Base-by-base conservation (phyloP, 2,888 invertebrate species). In the Phrixothrix hirtus region DNA sequence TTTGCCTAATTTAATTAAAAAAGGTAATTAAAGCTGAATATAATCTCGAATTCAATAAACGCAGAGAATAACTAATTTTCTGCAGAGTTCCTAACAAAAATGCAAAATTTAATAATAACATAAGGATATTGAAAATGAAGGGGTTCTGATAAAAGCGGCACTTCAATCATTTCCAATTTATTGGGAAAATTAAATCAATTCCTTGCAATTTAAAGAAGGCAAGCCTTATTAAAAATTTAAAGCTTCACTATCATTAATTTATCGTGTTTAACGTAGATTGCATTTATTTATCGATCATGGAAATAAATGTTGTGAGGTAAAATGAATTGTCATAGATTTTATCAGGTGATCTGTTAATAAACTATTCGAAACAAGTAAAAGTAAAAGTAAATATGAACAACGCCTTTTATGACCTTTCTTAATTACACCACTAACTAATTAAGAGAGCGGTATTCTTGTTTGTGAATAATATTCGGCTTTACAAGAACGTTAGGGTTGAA, bases 341-440 rank as follows among this genome's bases (percentile, higher is more conserved):
- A 57, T 57, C 51, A 32, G 41, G 55, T 42, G 39, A 50, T 54
- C 45, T n/a, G 42, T 50, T 60, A 54, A 58, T 55, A 57, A 58
- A 51, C 45, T 37, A 37, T 45, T 45, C 47, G 51, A 48, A 48
- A 47, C 50, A 57, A 58, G 57, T 49, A 59, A 60, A 59, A 61
- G 56, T 58, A 46, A 51, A 50, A 50, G 58, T 59, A 61, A 59
- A 61, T 59, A 59, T 54, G 57, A 59, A 57, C 57, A 59, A 55
- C 58, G 58, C 51, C 58, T 59, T 55, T 59, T 59, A 61, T 59
- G 55, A 51, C 57, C 54, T 58, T 54, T 58, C 46, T 61, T 61
- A 60, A 61, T 61, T 60, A 58, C 47, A 53, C 49, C 54, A 51
- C 47, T 58, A 58, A 58, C 59, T 62, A 62, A 62, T 60, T 59